A percentile compares a stretch with the other conserved stretches of the same genome.
Conservation (phyloP, 2,888 invertebrate species). For the Orchesellides sinensis region DNA sequence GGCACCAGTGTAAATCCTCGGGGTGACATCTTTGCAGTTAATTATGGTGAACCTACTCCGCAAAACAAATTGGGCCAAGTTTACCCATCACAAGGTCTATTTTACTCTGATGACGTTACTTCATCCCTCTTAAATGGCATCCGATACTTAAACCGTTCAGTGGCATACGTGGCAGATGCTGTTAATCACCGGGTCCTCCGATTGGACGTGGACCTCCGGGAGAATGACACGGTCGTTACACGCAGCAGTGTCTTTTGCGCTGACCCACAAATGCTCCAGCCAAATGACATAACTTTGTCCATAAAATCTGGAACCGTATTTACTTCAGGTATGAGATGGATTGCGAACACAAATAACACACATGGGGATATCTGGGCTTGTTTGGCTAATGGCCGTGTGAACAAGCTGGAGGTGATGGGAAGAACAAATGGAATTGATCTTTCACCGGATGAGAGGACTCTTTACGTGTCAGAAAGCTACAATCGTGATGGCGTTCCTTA, state of each 20-base stretch:
- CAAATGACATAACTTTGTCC: constrained; percentile 67
- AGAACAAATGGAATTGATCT: constrained; percentile 72
- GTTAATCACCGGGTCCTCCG: constrained; percentile 65
- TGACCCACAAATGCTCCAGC: constrained; percentile 62
- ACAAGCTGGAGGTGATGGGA: constrained; percentile 67
- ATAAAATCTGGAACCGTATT: constrained; percentile 55
- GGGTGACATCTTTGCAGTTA: constrained; percentile 69
- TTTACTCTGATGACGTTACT: constrained; percentile 49
- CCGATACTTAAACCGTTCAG: constrained; percentile 44
- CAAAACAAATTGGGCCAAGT: constrained; percentile 66
- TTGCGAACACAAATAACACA: constrained; percentile 59
- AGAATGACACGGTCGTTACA: constrained; percentile 23
- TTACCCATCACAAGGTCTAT: constrained; percentile 56
- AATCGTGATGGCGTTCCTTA: constrained; percentile 63
- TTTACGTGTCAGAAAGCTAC: constrained; percentile 69
- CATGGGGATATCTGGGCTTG: constrained; percentile 72
- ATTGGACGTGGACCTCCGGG: constrained; percentile 26
- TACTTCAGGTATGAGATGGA: constrained; percentile 70
- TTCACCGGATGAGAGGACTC: constrained; percentile 62
- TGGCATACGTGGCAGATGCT: constrained; percentile 65
- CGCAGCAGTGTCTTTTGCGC: constrained; percentile 38
- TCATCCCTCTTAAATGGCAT: constrained; percentile 65
- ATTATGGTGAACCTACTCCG: constrained; percentile 58
- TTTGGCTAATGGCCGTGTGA: constrained; percentile 38
- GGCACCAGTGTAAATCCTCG: constrained; percentile 64